Evolutionary conservation across 2,113 vertebrate species (phyloP).

Genomic region (Nesoenas mayeri): DNA sequence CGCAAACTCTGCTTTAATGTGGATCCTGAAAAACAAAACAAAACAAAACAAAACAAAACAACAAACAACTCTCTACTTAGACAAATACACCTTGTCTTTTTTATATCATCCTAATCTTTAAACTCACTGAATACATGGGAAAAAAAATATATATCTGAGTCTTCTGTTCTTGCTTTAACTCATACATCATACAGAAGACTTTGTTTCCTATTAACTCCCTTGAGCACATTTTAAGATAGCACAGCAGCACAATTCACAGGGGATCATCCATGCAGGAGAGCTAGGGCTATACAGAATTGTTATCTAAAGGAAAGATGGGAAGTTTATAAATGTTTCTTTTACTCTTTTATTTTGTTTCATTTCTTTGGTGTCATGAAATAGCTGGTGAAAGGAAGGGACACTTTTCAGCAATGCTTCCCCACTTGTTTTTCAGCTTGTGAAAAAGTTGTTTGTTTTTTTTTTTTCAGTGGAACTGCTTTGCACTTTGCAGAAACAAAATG

Average conservation of each 20-base stretch:
- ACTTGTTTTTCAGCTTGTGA: not conserved
- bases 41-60: not conserved
- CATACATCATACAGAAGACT: not conserved
- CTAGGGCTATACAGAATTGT: not conserved
- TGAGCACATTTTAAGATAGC: not conserved
- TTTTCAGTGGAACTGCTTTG: not conserved
- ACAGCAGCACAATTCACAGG: not conserved
- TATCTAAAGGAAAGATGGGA: not conserved
- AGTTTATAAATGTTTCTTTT: not conserved
- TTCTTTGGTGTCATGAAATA: slow-evolving; percentile 16
- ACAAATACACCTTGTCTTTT: not conserved
- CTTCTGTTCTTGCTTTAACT: not conserved
- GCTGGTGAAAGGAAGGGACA: not conserved
- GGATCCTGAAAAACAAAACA: not conserved
- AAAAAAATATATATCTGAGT: not conserved
- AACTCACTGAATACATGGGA: not conserved
- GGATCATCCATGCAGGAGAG: not conserved
- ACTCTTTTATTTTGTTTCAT: not conserved
- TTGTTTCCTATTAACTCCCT: not conserved
- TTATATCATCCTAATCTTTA: not conserved
- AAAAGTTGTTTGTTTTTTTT: too few relatives aligned
- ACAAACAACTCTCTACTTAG: not conserved
- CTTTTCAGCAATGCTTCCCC: not conserved
- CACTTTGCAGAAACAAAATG: not conserved
- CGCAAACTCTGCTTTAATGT: not conserved